Base-by-base conservation (phyloP, 2,888 invertebrate species). In the Dichetophora obliterata region DNA sequence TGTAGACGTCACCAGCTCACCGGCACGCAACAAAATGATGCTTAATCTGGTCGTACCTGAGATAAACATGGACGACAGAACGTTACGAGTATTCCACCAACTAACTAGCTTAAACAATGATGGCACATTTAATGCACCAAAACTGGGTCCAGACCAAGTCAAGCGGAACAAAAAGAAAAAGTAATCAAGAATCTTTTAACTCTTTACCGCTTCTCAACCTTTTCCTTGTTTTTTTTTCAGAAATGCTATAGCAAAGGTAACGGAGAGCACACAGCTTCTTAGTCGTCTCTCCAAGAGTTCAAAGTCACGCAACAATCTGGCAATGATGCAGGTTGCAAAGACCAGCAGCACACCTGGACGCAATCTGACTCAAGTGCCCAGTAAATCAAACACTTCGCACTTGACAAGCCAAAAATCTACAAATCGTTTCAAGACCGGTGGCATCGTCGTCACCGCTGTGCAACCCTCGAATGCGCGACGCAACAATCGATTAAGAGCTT, bases 381-480 rank as follows among this genome's bases (percentile, higher is more conserved):
- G 19, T 5, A 57, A 14, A 43, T 31, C 43, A 70, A 48, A 54
- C 31, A 68, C 24, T 75, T n/a, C 69, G 81, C 52, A 73, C 59
- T 52, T 70, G 66, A 31, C 78, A 69, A 70, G 50, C 63, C 68
- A 70, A 79, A 75, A 75, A 70, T 73, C 52, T 79, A 48, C 66
- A 48, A 75, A 77, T 22, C 19, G n/a, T 78, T 93, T 93, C 82
- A 91, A 91, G 83, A 92, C 92, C 81, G 89, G 91, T 77, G 92
- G 92, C 24, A 89, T 92, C 79, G 91, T 93, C 0, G 91, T 92
- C 37, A 91, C 92, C 14, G 92, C 92, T 1, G 84, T 85, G 6
- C 87, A 59, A 3, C 68, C 57, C 5, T 11, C 11, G 11, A 70
- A 54, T 9, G 19, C 43, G 6, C 54, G 54, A 8, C 37, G 43